These are phyloP conservation scores for Pediacus dermestoides DNA, from an alignment of 2,888 invertebrate genomes.

Conservation along the genomic window DNA sequence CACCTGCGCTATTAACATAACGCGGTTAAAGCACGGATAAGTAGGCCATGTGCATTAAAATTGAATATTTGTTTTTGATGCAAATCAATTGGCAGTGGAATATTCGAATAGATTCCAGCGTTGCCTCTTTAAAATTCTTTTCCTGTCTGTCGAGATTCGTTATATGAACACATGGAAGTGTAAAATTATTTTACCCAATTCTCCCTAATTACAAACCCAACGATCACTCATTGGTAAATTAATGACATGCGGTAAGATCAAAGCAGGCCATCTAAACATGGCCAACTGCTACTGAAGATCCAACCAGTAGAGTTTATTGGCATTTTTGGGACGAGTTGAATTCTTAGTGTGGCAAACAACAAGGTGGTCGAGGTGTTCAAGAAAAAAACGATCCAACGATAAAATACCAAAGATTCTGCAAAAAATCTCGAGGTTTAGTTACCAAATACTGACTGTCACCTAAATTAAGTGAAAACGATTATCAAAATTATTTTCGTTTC, in stretches of 20 bases:
- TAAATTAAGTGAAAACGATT: slow-evolving; percentile 24
- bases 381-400: slow-evolving; percentile 30
- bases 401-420: slow-evolving; percentile 29
- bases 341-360: slow-evolving; percentile 32
- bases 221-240: slow-evolving; percentile 36
- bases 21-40: too few relatives aligned
- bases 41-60: too few relatives aligned
- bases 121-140: slow-evolving; percentile 32
- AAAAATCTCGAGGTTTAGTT: slow-evolving; percentile 22
- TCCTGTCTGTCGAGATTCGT: slow-evolving; percentile 26
- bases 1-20: too few relatives aligned
- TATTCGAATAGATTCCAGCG: slow-evolving; percentile 22
- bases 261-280: slow-evolving; percentile 32
- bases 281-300: slow-evolving; percentile 39
- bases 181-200: slow-evolving; percentile 36
- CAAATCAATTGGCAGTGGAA: too few relatives aligned
- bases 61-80: too few relatives aligned
- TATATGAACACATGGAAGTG: slow-evolving; percentile 37
- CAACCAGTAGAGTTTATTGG: slow-evolving; percentile 37
- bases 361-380: slow-evolving; percentile 40
- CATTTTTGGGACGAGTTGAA: slow-evolving; percentile 39
- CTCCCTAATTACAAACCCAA: slow-evolving; percentile 34
- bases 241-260: slow-evolving; percentile 38
- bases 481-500: slow-evolving; percentile 23
- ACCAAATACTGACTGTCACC: slow-evolving; percentile 22